Evolutionary conservation across 2,888 invertebrate genomes (phyloP).

Genomic region (Synergus itoensis): DNA sequence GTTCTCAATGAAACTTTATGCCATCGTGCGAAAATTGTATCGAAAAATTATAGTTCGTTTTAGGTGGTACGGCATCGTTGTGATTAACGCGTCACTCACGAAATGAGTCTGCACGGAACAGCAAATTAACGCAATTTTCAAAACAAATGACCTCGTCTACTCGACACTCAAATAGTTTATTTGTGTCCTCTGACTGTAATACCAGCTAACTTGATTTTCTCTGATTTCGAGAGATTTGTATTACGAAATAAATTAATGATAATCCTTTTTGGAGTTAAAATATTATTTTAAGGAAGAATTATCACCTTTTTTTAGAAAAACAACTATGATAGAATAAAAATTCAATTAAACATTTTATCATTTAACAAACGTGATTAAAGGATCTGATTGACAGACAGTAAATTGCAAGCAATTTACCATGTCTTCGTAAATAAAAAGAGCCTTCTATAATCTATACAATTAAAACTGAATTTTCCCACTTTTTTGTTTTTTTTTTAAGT

Average conservation of each 20-base stretch:
- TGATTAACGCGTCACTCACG: conserved; percentile 75
- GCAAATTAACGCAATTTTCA: conserved; percentile 75
- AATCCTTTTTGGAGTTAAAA: neutral
- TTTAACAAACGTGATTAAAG: neutral
- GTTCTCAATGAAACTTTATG: neutral
- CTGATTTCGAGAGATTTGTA: conserved; percentile 17
- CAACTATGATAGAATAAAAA: neutral
- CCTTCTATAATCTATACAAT: neutral
- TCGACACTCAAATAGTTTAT: conserved; percentile 37
- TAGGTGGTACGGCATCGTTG: conserved; percentile 69
- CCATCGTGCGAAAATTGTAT: neutral
- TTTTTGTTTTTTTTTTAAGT: too few species aligned
- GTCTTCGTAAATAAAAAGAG: conserved; percentile 8
- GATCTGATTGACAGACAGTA: conserved; percentile 1
- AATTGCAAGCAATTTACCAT: conserved; percentile 13
- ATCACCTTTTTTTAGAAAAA: neutral
- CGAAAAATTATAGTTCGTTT: conserved; percentile 61
- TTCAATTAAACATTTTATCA: neutral
- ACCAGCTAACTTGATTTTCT: conserved; percentile 18
- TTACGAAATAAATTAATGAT: neutral
- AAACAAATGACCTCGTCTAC: conserved; percentile 67
- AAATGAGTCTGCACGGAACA: conserved; percentile 72
- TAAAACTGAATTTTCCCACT: too few species aligned
- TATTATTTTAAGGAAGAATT: neutral
- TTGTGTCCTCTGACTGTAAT: conserved; percentile 18